Evolutionary conservation across 2,113 vertebrate species (phyloP), one percentile per base, ranked within the genome.

Genomic region (Lota lota): DNA sequence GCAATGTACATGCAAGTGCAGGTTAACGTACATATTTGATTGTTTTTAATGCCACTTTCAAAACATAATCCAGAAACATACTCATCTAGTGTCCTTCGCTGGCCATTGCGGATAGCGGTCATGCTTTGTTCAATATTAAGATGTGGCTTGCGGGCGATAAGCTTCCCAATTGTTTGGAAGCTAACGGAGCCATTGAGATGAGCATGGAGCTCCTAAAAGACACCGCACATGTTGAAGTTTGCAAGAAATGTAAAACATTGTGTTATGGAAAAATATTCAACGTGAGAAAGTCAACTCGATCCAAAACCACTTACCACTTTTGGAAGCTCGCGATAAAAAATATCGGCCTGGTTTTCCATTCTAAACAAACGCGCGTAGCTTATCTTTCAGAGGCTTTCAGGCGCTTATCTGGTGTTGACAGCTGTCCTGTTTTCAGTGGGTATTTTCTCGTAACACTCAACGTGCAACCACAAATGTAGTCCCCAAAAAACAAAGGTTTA

Each of bases 161-260:
- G 92, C 66, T 94, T 95, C 85, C 93, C 94, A 89, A 98, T 95
- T 16, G 95, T 98, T 15, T 86, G 81, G 64, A 81, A 88, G 82
- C 97, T 99, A 82, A 99, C 95, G 3, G 93, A 98, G 63, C 96
- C 95, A 7, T 98, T 99, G 62, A 99, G 92, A 76, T 99, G 97
- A 22, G 97, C 97, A 54, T 99, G 97, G 22, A 99, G 96, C 77
- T 99, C 97, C 97, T 99, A 81, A 33, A 77, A 68, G 28, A 1
- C 28, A 33, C 28, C 28, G 0, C 22, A 61, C 72, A 61, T 21
- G 66, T 73, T 63, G 36, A 80, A 64, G 66, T 88, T 78, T 85
- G 76, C 77, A 73, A 73, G 10, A 1, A 50, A 5, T 2, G 1
- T 14, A 56, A 18, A 56, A 56, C 3, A 0, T 5, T 33, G 28